Evolutionary conservation across 2,888 invertebrate genomes (phyloP), one percentile per base, ranked within the genome.

Genomic region (Drosophila niveifrons): DNA sequence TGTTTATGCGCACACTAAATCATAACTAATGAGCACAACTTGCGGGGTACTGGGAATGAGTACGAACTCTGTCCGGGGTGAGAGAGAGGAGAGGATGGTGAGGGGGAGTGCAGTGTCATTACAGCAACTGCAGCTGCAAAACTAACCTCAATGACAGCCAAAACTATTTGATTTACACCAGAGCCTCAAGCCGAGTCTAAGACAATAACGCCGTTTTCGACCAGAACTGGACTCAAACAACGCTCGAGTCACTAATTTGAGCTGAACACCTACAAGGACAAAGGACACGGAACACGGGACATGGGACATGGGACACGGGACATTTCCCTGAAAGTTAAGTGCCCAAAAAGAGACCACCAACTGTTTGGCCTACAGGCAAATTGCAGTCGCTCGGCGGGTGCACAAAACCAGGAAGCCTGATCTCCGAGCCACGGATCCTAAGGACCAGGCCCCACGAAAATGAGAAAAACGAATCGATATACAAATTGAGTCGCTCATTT

Each of bases 1-100:
- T 85, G 85, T 85, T 85, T 85, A 85, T 85, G 89, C 87, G 84
- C 89, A 83, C 82, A 88, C 85, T 85, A 85, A 85, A 85, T 85
- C 85, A 85, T 88, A 88, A 88, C 85, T 85, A 85, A 85, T 85
- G 85, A 85, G 89, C 87, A 66, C 74, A 57, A 72, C 59, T 78
- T 68, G 65, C 46, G 75, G 46, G 53, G 43, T 57, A 56, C 48
- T 57, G 47, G 55, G 66, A 51, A 59, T n/a, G 44, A 56, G 15
- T 9, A 46, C 3, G 17, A 28, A 36, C 41, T 28, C 3, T 8
- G 13, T 8, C 8, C 11, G 10, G 8, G 9, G n/a, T 6, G 44
- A 28, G 3, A 10, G 11, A 41, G 46, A 11, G 8, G 50, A 28
- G 43, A 17, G 23, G 8, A 23, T 2, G 23, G 6, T 23, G 31